phyloP scores from a whole-genome alignment of 2,113 vertebrate genomes.

The Pseudorectes ferrugineus region DNA sequence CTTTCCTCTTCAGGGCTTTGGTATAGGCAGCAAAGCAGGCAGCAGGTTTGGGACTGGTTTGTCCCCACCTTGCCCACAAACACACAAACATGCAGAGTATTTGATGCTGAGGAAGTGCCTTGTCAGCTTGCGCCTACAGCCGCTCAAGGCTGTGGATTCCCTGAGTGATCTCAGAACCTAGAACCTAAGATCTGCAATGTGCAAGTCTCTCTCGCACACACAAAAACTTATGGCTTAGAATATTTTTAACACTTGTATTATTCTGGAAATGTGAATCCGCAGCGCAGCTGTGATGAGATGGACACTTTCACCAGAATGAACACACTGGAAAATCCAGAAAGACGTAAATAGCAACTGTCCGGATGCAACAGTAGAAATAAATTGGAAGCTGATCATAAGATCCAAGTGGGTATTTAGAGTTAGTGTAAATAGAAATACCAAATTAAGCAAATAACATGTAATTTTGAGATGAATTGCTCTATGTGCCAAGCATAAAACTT shows the following conservation, averaged over 20 bases:
- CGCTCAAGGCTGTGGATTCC: not conserved
- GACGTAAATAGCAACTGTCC: slow-evolving; percentile 22
- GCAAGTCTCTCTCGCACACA: not conserved
- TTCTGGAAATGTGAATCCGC: not conserved
- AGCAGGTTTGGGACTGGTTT: not conserved
- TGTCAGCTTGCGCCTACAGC: not conserved
- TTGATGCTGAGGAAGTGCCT: not conserved
- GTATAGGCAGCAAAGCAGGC: not conserved
- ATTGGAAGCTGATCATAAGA: slow-evolving; percentile 52
- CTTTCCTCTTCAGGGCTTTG: not conserved
- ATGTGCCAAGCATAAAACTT: slow-evolving; percentile 11
- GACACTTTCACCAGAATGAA: not conserved
- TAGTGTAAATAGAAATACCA: slow-evolving; percentile 57
- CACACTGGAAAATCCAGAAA: not conserved
- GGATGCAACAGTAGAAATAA: slow-evolving; percentile 52
- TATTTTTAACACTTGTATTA: not conserved
- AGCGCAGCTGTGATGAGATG: not conserved
- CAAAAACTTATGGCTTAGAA: not conserved
- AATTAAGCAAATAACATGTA: slow-evolving; percentile 64
- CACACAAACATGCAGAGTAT: not conserved
- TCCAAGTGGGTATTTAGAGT: slow-evolving; percentile 44
- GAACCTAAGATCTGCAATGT: not conserved
- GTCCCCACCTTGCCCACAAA: not conserved
- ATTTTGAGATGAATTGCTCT: slow-evolving; percentile 43
- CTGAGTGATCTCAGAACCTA: not conserved